phyloP scores from a whole-genome alignment of 2,113 vertebrate species.

The Patagioenas fasciata region DNA sequence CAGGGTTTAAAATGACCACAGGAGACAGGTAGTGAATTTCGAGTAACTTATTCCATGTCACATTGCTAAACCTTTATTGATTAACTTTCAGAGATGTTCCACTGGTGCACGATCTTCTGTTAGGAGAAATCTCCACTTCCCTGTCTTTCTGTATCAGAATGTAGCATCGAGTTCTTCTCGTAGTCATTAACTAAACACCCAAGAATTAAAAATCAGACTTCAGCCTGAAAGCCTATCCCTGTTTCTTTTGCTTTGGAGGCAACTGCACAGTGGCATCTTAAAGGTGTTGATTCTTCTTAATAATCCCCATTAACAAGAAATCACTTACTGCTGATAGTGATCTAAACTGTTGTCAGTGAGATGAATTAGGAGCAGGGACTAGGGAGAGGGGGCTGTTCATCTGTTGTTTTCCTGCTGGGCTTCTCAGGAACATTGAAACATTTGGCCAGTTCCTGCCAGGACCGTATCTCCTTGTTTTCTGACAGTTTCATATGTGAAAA shows the following conservation, averaged over 20 bases:
- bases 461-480: background rate
- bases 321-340: conserved; percentile 36
- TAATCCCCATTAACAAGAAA: conserved; percentile 48
- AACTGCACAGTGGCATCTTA: background rate
- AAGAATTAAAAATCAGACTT: background rate
- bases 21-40: background rate
- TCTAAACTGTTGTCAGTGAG: conserved; percentile 51
- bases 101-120: background rate
- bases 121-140: background rate
- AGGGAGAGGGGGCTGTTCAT: background rate
- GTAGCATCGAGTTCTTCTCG: accelerated
- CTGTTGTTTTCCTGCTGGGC: conserved; percentile 2
- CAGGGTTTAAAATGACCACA: background rate
- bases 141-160: background rate
- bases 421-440: background rate
- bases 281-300: conserved; percentile 58
- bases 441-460: background rate
- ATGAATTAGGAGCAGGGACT: conserved; percentile 18
- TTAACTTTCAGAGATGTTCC: background rate
- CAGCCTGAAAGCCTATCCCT: background rate
- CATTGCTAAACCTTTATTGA: background rate
- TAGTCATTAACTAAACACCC: background rate
- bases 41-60: background rate
- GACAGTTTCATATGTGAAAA: background rate
- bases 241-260: background rate